Evolutionary conservation across 2,797 vertebrate species (phyloP).

Genomic region (Simalia tracyae): DNA sequence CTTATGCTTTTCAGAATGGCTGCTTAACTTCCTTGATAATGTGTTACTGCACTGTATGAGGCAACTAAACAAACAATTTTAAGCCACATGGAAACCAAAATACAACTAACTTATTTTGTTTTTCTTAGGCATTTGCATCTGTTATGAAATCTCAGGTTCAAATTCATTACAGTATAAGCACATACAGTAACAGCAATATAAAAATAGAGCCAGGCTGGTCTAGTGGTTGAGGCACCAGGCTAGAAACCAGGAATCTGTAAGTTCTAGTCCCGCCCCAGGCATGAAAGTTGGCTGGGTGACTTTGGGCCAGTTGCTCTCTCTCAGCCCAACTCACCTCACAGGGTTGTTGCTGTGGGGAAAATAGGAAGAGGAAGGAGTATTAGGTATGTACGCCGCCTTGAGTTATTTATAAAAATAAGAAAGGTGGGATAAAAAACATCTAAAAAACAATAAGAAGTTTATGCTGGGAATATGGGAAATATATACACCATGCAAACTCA

Average conservation of each 20-base stretch:
- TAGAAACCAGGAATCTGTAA: too few relatives aligned
- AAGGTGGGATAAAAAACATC: too few relatives aligned
- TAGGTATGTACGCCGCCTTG: too few relatives aligned
- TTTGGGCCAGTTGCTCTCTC: too few relatives aligned
- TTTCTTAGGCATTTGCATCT: not conserved
- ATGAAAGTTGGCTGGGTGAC: too few relatives aligned
- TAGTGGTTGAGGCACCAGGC: too few relatives aligned
- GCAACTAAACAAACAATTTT: not conserved
- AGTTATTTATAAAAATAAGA: too few relatives aligned
- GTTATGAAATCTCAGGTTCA: not conserved
- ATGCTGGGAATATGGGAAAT: constrained; percentile 12
- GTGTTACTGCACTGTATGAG: not conserved
- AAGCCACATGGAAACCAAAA: not conserved
- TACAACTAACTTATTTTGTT: not conserved
- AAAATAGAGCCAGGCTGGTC: not conserved
- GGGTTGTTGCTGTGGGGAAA: too few relatives aligned
- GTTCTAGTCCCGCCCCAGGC: too few relatives aligned
- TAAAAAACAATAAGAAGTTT: not conserved
- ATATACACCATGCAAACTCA: not conserved
- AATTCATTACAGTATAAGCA: not conserved
- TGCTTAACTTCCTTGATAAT: not conserved
- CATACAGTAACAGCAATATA: not conserved
- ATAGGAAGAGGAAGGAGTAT: too few relatives aligned
- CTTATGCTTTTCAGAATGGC: not conserved
- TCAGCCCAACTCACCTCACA: too few relatives aligned